These are phyloP conservation scores for Natator depressus DNA, from an alignment of 2,113 vertebrate genomes.

Conservation along the genomic window DNA sequence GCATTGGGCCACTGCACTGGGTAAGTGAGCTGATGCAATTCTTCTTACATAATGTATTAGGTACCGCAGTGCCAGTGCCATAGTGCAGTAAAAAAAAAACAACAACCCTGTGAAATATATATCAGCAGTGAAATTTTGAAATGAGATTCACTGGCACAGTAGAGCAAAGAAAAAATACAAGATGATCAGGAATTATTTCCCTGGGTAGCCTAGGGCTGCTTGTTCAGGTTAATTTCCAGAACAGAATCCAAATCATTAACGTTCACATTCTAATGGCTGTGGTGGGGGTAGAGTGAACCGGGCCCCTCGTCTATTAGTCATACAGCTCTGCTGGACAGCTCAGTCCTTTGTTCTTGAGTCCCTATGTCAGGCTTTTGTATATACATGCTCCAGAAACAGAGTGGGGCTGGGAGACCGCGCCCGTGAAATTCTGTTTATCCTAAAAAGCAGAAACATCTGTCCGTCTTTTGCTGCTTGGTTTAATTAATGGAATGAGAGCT, in stretches of 20 bases:
- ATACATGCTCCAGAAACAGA: constrained; percentile 9
- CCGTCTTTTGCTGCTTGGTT: constrained; percentile 13
- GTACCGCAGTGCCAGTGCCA: constrained; percentile 27
- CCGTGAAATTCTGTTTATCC: constrained; percentile 39
- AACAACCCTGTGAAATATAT: neutral
- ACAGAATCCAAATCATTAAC: neutral
- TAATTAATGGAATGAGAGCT: constrained; percentile 30
- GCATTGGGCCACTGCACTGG: constrained; percentile 94
- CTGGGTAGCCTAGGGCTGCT: neutral
- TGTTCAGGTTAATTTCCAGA: neutral
- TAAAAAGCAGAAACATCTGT: constrained; percentile 56
- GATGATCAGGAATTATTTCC: neutral
- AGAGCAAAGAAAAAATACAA: neutral
- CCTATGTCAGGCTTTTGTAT: constrained; percentile 32
- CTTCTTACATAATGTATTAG: constrained; percentile 21
- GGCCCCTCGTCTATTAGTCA: neutral
- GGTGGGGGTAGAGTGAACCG: neutral
- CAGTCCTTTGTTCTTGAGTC: constrained; percentile 11
- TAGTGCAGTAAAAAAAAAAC: neutral
- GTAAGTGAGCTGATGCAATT: constrained; percentile 82
- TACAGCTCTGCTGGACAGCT: neutral
- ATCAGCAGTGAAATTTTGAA: neutral
- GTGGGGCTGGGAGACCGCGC: constrained; percentile 26
- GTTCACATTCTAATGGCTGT: neutral
- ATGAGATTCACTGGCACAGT: neutral